Conservation (phyloP, 2,113 vertebrate species). For the Sceloporus tristichus region DNA sequence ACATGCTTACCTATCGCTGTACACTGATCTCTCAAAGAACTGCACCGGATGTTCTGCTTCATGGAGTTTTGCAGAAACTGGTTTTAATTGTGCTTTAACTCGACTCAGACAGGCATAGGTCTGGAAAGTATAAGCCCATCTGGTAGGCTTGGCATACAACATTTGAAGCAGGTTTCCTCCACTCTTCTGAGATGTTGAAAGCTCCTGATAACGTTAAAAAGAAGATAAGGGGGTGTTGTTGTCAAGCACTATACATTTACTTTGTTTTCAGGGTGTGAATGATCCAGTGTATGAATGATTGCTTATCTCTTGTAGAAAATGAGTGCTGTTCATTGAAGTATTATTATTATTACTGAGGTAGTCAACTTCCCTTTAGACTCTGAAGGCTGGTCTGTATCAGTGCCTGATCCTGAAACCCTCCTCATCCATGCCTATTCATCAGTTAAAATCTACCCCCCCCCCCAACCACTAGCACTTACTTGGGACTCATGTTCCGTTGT, state of each 20-base stretch:
- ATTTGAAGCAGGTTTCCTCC: constrained; percentile 84
- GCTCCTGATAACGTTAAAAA: constrained; percentile 69
- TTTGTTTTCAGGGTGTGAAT: neutral
- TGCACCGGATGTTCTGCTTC: constrained; percentile 79
- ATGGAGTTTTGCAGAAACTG: constrained; percentile 60
- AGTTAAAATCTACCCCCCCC: neutral
- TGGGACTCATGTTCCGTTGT: constrained; percentile 67
- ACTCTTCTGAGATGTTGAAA: constrained; percentile 82
- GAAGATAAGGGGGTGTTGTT: neutral
- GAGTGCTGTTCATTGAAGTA: neutral
- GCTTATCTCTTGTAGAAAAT: neutral
- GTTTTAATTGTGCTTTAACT: constrained; percentile 73
- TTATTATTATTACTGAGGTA: neutral
- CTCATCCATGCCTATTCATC: neutral
- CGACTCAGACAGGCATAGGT: constrained; percentile 77
- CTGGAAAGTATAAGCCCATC: constrained; percentile 83
- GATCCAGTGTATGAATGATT: neutral
- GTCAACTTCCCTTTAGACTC: neutral
- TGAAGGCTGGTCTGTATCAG: no score
- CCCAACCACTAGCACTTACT: constrained; percentile 55
- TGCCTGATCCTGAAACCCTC: neutral
- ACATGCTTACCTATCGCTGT: constrained; percentile 76
- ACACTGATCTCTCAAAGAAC: constrained; percentile 78
- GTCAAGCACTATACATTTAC: neutral
- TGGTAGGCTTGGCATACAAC: constrained; percentile 81